phyloP scores from a whole-genome alignment of 2,113 vertebrate species.

The Cyprinodon tularosa region DNA sequence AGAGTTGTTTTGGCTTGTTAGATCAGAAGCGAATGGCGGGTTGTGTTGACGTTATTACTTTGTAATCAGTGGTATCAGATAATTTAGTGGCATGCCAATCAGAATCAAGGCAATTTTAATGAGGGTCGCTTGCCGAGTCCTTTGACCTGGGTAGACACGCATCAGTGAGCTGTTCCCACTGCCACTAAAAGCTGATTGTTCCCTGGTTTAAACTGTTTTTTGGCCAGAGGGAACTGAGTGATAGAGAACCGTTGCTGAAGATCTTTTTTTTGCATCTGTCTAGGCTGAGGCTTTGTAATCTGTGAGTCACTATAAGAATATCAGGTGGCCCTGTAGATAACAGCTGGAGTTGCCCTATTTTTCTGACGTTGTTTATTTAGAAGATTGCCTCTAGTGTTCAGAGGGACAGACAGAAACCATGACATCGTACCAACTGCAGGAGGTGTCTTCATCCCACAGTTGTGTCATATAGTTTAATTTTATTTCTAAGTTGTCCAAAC shows the following conservation, averaged over 20 bases:
- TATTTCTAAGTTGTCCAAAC: not conserved
- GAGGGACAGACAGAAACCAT: conserved; percentile 20
- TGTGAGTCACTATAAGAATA: conserved; percentile 21
- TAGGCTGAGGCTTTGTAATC: not conserved
- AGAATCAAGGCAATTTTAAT: too few species aligned
- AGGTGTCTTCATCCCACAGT: not conserved
- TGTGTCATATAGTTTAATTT: not conserved
- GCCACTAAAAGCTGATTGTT: too few species aligned
- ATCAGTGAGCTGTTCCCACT: too few species aligned
- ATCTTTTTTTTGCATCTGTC: fast-evolving
- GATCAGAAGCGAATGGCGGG: too few species aligned
- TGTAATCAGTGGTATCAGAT: too few species aligned
- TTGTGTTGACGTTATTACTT: too few species aligned
- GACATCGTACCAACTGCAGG: conserved; percentile 23
- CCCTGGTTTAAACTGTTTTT: too few species aligned
- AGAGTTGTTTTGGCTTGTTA: too few species aligned
- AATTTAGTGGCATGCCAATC: too few species aligned
- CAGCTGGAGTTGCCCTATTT: conserved; percentile 40
- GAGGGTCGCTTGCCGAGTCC: too few species aligned
- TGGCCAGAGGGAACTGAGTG: too few species aligned
- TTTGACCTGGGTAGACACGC: too few species aligned
- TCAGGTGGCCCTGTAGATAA: conserved; percentile 17
- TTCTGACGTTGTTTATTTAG: conserved; percentile 40
- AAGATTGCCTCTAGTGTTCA: conserved; percentile 40
- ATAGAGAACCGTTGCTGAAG: not conserved